Percentiles rank a stretch among this genome's conserved stretches.
Conservation (phyloP, 1,140 invertebrate species). For the Drosophila truncata region DNA sequence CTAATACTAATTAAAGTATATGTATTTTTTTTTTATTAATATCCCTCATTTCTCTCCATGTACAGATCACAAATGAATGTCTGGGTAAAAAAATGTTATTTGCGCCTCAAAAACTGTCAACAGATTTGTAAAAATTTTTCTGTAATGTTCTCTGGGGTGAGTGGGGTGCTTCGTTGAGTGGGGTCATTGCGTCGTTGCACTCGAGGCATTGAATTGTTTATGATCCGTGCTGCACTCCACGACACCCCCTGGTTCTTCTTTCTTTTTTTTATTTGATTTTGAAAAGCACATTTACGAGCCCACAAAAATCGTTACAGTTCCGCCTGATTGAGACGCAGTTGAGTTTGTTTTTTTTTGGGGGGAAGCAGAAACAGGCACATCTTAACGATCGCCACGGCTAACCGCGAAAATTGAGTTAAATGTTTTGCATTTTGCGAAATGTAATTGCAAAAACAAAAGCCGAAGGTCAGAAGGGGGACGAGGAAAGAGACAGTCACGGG, state of each 20-base stretch:
- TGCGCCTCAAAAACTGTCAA: slow-evolving; percentile 72
- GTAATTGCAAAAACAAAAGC: slow-evolving; percentile 38
- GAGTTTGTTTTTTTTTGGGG: background rate
- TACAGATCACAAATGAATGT: slow-evolving; percentile 12
- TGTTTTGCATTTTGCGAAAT: slow-evolving; percentile 54
- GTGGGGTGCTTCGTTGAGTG: slow-evolving; percentile 10
- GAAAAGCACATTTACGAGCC: slow-evolving; percentile 29
- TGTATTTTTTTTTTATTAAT: background rate
- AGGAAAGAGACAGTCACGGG: background rate
- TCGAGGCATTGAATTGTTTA: slow-evolving; percentile 62
- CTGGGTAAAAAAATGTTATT: slow-evolving; percentile 36
- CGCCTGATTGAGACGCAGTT: slow-evolving; percentile 58
- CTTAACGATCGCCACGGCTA: slow-evolving; percentile 40
- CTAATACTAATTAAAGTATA: background rate
- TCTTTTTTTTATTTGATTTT: slow-evolving; percentile 10
- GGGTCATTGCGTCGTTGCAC: slow-evolving; percentile 33
- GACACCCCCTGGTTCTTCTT: background rate
- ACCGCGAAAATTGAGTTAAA: slow-evolving; percentile 55
- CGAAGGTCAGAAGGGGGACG: slow-evolving; percentile 50
- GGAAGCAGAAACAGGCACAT: background rate
- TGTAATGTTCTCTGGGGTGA: slow-evolving; percentile 25
- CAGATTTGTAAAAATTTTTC: slow-evolving; percentile 54
- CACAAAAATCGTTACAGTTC: slow-evolving; percentile 65
- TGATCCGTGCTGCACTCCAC: slow-evolving; percentile 38
- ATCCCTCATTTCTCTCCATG: slow-evolving; percentile 3